Base-by-base conservation (phyloP, 2,888 invertebrate species). In the Pseudococcus longispinus region DNA sequence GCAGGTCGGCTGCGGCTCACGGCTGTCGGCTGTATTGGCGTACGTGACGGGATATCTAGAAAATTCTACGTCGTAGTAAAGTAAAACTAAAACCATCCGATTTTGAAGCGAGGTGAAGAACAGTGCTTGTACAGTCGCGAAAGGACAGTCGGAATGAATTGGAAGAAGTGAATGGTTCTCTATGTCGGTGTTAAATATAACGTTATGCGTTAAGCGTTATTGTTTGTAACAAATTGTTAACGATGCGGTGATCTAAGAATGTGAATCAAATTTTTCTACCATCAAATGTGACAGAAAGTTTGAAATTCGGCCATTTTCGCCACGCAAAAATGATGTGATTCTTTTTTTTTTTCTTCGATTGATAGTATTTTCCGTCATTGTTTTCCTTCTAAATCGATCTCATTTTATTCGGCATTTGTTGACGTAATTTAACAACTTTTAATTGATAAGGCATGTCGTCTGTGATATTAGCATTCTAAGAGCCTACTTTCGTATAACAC, bases 321-420 rank as follows among this genome's bases (percentile, higher is more conserved):
- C 84, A 86, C 23, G 23, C 60, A 60, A 51, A 37, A 86, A 86
- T 32, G 86, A 86, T 86, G 86, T 86, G 86, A 86, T 86, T 55
- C 55, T 32, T 86, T 80, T 86, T 74, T 74, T 84, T 84, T 29
- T 77, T 77, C 46, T 85, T 85, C 37, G 55, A 55, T 44, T 51
- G 37, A 84, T 55, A 84, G 55, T 84, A 84, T 84, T 84, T 84
- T 60, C 84, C 86, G 86, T 86, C 86, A 86, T 80, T 46, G 55
- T 86, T 77, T 86, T 86, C 85, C 85, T 86, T 86, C 55, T 29
- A 80, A 13, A 46, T 86, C 86, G 86, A 86, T 86, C 86, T 86
- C 86, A 86, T 86, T 77, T 85, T 85, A 85, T 77, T 86, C 86
- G 85, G 86, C 86, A 86, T 86, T 86, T 86, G 86, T 86, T 86